Base-by-base conservation (phyloP, 2,113 vertebrate species). In the Cichladusa arquata region DNA sequence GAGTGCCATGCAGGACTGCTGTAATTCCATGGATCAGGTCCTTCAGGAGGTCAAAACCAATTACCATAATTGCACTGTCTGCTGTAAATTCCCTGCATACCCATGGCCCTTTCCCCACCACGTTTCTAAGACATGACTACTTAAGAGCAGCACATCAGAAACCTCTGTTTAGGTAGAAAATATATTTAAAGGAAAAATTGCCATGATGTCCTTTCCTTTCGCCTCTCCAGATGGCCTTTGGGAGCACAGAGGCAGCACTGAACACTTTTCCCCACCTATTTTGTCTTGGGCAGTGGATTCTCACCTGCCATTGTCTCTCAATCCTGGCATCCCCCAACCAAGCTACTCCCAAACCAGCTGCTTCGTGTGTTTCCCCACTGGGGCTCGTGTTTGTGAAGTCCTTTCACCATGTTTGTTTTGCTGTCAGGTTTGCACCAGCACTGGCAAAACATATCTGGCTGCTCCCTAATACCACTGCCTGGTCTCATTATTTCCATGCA, bases 11-110 rank as follows among this genome's bases (percentile, higher is more conserved):
- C 0, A 0, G 51, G 47, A 81, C 69, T 1, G 2, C 44, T 78
- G 88, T 81, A 94, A 96, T 93, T 95, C 85, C 80, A 74, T 1
- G 23, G 67, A 93, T 78, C 42, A 78, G 90, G 80, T 96, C 77
- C 76, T 88, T 38, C 44, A 92, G 60, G 72, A 92, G 90, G 94
- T 96, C 92, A 96, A 86, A 95, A 74, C 23, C 65, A 95, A 96
- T 95, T 97, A 96, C 33, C 76, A 90, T 95, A 96, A 95, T 93
- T 78, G 76, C 45, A 83, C 31, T 34, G 25, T 42, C 88, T 95
- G 69, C 47, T 84, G 95, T 91, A 78, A 92, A 94, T 86, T 88
- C 85, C 72, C 60, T 76, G 82, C 88, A 78, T 74, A 44, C 74
- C 76, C 54, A 81, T 1, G 4, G 72, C 50, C 22, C 34, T 77